phyloP scores from a whole-genome alignment of 2,888 invertebrate species.

The Tachystola acroxantha region DNA sequence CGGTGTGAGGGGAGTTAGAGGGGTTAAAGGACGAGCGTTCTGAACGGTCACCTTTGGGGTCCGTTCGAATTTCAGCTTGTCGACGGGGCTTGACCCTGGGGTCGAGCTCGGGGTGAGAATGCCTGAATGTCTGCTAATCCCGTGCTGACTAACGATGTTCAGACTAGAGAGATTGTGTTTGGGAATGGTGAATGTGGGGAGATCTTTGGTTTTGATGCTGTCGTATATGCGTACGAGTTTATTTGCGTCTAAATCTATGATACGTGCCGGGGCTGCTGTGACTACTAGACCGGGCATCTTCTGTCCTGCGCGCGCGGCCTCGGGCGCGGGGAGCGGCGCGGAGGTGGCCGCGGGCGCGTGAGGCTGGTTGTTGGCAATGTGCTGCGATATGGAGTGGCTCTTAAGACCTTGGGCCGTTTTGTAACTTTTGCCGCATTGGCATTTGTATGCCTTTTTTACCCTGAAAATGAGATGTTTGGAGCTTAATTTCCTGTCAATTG shows the following conservation, averaged over 20 bases:
- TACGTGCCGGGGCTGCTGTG: slow-evolving; percentile 56
- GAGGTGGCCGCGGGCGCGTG: slow-evolving; percentile 18
- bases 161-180: slow-evolving; percentile 53
- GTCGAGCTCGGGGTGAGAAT: slow-evolving; percentile 73
- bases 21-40: slow-evolving; percentile 25
- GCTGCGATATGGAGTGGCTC: slow-evolving; percentile 79
- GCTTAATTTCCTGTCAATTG: too few species aligned
- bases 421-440: slow-evolving; percentile 92
- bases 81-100: slow-evolving; percentile 50
- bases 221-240: slow-evolving; percentile 68
- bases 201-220: slow-evolving; percentile 54
- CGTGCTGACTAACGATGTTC: slow-evolving; percentile 37
- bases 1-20: slow-evolving; percentile 8
- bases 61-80: slow-evolving; percentile 46
- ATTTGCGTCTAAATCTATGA: slow-evolving; percentile 46
- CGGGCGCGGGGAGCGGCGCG: slow-evolving; percentile 3
- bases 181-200: slow-evolving; percentile 57
- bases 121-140: slow-evolving; percentile 38
- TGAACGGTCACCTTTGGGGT: slow-evolving; percentile 54
- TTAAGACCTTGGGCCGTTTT: slow-evolving; percentile 88
- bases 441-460: slow-evolving; percentile 88
- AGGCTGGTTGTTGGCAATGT: slow-evolving; percentile 31
- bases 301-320: slow-evolving; percentile 16
- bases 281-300: slow-evolving; percentile 57
- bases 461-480: slow-evolving; percentile 69